Evolutionary conservation across 2,888 invertebrate species (phyloP).

Genomic region (Electrophaes corylata): DNA sequence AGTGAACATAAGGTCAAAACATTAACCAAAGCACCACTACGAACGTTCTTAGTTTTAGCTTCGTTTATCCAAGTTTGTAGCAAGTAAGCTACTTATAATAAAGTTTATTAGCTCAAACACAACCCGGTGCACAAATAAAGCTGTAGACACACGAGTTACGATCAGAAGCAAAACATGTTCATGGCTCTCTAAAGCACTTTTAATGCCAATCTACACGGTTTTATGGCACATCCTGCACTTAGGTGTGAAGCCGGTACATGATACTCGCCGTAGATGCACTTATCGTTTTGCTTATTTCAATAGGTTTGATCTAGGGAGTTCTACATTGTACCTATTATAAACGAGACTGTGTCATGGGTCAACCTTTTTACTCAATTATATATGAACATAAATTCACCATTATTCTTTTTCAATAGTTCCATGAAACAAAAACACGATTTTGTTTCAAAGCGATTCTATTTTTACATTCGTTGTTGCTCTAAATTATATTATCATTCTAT

Average conservation of each 20-base stretch:
- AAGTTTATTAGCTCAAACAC: conserved; percentile 22
- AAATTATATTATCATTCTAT: no score
- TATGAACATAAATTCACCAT: no score
- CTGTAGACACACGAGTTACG: conserved; percentile 36
- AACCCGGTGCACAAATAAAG: conserved; percentile 31
- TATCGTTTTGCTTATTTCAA: conserved; percentile 18
- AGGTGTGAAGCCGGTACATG: conserved; percentile 40
- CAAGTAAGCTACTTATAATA: conserved; percentile 19
- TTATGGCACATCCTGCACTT: conserved; percentile 49
- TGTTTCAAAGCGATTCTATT: no score
- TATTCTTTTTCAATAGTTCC: no score
- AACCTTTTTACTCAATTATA: no score
- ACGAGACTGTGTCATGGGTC: no score
- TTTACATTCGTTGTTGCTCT: no score
- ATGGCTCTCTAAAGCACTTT: conserved; percentile 50
- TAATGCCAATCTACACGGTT: conserved; percentile 53
- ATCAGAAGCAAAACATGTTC: conserved; percentile 46
- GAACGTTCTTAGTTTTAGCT: neutral
- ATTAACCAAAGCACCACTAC: neutral
- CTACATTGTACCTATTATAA: neutral
- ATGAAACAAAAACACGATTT: no score
- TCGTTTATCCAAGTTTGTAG: conserved; percentile 9
- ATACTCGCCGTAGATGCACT: conserved; percentile 24
- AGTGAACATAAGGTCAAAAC: neutral
- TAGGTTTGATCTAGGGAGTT: neutral